Evolutionary conservation across 2,888 invertebrate genomes (phyloP), one percentile per base, ranked within the genome.

Genomic region (Mongoloraphidia duomilia): DNA sequence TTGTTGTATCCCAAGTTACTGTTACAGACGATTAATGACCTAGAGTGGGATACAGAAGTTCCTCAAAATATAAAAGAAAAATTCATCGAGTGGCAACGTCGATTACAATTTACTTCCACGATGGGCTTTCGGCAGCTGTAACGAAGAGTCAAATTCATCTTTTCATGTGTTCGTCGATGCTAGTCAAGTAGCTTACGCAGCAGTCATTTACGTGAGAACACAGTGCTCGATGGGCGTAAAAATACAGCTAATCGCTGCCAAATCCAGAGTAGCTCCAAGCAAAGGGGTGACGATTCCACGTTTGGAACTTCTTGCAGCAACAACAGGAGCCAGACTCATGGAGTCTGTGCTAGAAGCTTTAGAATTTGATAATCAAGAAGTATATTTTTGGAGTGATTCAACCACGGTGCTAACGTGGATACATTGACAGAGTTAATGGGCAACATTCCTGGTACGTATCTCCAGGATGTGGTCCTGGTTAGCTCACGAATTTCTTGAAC

Each of bases 91-190:
- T 47, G 59, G 26, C 37, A 41, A n/a, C 26, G 44, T 9, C 38
- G 58, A 10, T 37, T 43, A 12, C 13, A 54, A 17, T 49, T 62
- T 8, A 43, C 52, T 58, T 12, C 54, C 58, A 4, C 47, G 59
- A 49, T 52, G 53, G 49, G 46, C 53, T 44, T 48, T 43, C n/a
- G 35, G 35, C 11, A 8, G 34, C 34, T 53, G 50, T 34, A 17
- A 52, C 9, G 52, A 41, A 1, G 26, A n/a, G n/a, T 51, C 49
- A 0, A 14, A 47, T 8, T 42, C 52, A n/a, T 52, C 54, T 17
- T 38, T 60, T 11, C 62, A 63, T 41, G 53, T 54, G 0, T 62
- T 62, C 50, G 51, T 52, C 12, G 61, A 64, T 47, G 60, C 60
- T 0, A 57, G 59, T 35, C 47, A 53, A 33, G 10, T 26, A 1